Percentiles rank a stretch among this genome's conserved stretches.
Conservation (phyloP, 2,113 vertebrate genomes). For the Ursus arctos region DNA sequence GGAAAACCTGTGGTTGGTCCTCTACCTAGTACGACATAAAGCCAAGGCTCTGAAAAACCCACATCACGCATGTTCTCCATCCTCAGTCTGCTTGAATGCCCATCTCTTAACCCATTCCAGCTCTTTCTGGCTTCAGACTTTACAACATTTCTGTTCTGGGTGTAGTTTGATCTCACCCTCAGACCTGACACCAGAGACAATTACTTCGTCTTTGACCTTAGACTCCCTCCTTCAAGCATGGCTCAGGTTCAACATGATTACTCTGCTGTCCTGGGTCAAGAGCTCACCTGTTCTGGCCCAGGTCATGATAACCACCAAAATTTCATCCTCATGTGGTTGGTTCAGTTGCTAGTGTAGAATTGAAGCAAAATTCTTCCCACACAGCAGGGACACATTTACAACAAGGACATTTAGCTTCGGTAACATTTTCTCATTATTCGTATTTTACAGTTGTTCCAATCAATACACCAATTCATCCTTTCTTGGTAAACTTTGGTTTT, state of each 20-base stretch:
- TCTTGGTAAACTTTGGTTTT: neutral
- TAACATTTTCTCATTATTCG: neutral
- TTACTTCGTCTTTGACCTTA: neutral
- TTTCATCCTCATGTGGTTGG: neutral
- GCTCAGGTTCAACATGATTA: neutral
- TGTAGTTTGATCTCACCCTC: neutral
- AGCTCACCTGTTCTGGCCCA: neutral
- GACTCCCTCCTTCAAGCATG: neutral
- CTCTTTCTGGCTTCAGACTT: neutral
- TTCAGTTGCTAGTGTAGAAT: neutral
- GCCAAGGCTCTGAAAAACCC: neutral
- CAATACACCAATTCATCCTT: neutral
- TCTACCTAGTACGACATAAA: neutral
- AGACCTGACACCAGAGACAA: neutral
- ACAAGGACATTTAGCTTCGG: neutral
- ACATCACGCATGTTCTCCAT: accelerated
- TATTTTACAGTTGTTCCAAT: neutral
- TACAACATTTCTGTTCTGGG: neutral
- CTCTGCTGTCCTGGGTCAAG: neutral
- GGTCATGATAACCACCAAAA: neutral
- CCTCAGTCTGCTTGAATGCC: neutral
- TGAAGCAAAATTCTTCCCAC: neutral
- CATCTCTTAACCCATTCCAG: neutral
- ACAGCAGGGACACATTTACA: neutral
- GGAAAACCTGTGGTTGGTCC: neutral